A percentile compares a stretch with the other conserved stretches of the same genome.
These are phyloP conservation scores for Pleuronectes platessa DNA, from an alignment of 2,113 vertebrate genomes.

Conservation along the genomic window DNA sequence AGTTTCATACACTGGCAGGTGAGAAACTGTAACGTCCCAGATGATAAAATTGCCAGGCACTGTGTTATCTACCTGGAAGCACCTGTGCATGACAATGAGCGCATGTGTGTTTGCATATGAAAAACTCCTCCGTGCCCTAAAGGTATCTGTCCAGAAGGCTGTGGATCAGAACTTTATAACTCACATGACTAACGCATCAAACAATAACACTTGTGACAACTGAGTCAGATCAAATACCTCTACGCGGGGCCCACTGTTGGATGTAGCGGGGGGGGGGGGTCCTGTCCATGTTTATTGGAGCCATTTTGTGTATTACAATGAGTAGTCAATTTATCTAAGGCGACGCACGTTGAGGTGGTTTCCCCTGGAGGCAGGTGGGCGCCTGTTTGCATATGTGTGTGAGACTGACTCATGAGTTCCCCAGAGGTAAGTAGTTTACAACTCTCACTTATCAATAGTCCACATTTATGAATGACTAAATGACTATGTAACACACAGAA, in stretches of 20 bases:
- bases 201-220: conserved; percentile 11
- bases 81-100: conserved; percentile 7
- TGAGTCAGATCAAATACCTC: conserved; percentile 55
- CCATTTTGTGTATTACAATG: conserved; percentile 24
- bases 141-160: conserved; percentile 44
- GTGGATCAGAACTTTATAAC: conserved; percentile 67
- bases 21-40: neutral
- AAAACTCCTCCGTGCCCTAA: conserved; percentile 29
- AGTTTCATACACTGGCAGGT: conserved; percentile 5
- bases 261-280: conserved; percentile 15
- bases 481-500: neutral
- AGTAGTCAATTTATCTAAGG: conserved; percentile 35
- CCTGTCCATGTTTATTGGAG: conserved; percentile 3
- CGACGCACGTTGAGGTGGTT: conserved; percentile 38
- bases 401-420: conserved; percentile 38
- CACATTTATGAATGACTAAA: conserved; percentile 16
- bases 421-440: conserved; percentile 38
- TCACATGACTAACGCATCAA: conserved; percentile 25
- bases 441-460: conserved; percentile 53
- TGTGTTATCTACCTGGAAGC: conserved; percentile 24
- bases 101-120: conserved; percentile 47
- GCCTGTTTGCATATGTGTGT: conserved; percentile 36
- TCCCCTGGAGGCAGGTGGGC: conserved; percentile 59
- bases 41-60: conserved; percentile 31
- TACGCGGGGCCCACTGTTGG: conserved; percentile 1